Evolutionary conservation across 2,888 invertebrate species (phyloP), one percentile per base, ranked within the genome.

Genomic region (Drosophila tanythrix): DNA sequence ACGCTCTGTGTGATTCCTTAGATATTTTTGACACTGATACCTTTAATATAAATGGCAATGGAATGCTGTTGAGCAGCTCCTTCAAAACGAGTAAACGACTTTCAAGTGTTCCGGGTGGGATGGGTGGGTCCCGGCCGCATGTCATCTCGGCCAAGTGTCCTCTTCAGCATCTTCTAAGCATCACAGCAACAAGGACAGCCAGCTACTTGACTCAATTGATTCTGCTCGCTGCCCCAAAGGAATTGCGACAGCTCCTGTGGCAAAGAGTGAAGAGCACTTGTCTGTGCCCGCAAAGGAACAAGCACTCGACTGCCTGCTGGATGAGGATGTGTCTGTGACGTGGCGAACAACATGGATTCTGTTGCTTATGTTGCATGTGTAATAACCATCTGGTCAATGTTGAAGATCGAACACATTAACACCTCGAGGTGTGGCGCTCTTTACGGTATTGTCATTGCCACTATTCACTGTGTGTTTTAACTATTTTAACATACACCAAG

Each of bases 161-260:
- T 58, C 83, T 88, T 74, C 60, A 76, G 56, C 55, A 46, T 8
- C 46, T 25, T 46, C 46, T 43, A 27, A 61, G 55, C 66, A 62
- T 38, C 64, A 31, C 69, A 62, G 31, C 61, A 69, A 59, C 65
- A 73, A 66, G 62, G 66, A 56, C 61, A 51, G n/a, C 36, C 48
- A 50, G 36, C 58, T 53, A 68, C 88, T 90, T 67, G 73, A 88
- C 68, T 70, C 72, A 62, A 71, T 83, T 58, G 70, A 71, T 79
- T 71, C 67, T 63, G 67, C 59, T 53, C 36, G 63, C 70, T 66
- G 64, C 43, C 57, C 70, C 65, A 57, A 56, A 69, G 52, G 73
- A 71, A 74, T 76, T 63, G 61, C 63, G 58, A 57, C 57, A 63
- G 63, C 60, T 70, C 29, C 70, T 55, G 67, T 43, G 43, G 36